Conservation (phyloP, 2,888 invertebrate genomes). For the Lasiommata megera region DNA sequence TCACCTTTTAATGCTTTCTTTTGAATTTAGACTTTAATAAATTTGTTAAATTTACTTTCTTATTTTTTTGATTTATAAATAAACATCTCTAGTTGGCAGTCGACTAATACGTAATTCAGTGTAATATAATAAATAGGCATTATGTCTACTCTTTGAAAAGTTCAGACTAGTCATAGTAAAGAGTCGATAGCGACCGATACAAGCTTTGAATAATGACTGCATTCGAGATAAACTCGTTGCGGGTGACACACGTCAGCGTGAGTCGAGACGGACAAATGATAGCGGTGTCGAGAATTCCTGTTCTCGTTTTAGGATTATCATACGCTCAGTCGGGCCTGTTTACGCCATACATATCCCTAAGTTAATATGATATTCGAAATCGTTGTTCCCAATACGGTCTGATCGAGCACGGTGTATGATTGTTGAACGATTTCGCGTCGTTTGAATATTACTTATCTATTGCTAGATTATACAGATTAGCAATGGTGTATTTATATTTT, state of each 20-base stretch:
- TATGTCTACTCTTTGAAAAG: neutral
- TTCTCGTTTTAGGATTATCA: slow-evolving; percentile 35
- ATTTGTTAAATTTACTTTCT: too few relatives aligned
- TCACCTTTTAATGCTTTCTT: too few relatives aligned
- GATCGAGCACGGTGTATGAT: slow-evolving; percentile 15
- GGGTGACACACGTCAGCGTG: slow-evolving; percentile 62
- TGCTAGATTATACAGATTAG: too few relatives aligned
- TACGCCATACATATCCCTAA: slow-evolving; percentile 31
- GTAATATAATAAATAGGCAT: neutral
- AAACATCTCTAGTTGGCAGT: too few relatives aligned
- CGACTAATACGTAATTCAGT: neutral
- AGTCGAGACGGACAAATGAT: slow-evolving; percentile 61
- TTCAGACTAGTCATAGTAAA: slow-evolving; percentile 20
- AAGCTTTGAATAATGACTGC: slow-evolving; percentile 59
- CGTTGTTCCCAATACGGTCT: slow-evolving; percentile 26
- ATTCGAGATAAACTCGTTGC: slow-evolving; percentile 63
- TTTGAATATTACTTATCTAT: neutral
- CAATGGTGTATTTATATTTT: too few relatives aligned
- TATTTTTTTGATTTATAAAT: too few relatives aligned
- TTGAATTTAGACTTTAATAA: too few relatives aligned
- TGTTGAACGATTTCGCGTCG: neutral
- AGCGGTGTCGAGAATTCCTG: slow-evolving; percentile 44
- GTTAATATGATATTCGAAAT: slow-evolving; percentile 30
- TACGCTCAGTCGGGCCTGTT: slow-evolving; percentile 33
- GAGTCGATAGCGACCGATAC: slow-evolving; percentile 38